phyloP scores from a whole-genome alignment of 2,888 invertebrate species.

The Amorpha juglandis region DNA sequence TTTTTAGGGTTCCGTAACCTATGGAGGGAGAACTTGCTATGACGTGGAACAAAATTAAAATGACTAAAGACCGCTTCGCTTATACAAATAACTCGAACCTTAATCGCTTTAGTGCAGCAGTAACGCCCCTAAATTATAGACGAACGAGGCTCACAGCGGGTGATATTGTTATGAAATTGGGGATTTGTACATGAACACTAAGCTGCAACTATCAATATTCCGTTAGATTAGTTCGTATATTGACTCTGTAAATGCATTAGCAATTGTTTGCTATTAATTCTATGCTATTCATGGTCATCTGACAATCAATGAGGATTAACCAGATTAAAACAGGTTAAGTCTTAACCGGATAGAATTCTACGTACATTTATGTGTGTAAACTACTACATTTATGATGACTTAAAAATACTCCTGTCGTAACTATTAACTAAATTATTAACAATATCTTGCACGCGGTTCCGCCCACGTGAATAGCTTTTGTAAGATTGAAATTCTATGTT shows the following conservation, averaged over 20 bases:
- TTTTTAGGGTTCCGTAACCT: no score
- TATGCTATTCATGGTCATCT: neutral
- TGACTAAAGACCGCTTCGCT: neutral
- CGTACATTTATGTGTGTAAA: neutral
- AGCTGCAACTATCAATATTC: conserved; percentile 13
- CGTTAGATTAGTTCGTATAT: conserved; percentile 1
- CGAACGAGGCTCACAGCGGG: conserved; percentile 33
- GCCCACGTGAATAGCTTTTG: no score
- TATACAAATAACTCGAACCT: neutral
- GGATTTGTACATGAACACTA: conserved; percentile 22
- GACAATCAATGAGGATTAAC: no score
- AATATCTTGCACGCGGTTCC: no score
- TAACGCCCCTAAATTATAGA: neutral
- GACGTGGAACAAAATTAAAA: no score
- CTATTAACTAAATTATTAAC: no score
- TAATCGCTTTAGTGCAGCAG: neutral
- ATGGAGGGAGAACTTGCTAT: no score
- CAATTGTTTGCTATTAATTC: neutral
- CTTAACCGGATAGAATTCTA: neutral
- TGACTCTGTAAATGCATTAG: conserved; percentile 1
- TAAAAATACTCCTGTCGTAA: no score
- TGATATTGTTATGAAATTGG: conserved; percentile 36
- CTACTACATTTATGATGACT: no score
- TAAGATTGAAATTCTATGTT: no score
- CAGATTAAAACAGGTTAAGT: neutral